Evolutionary conservation across 2,113 vertebrate genomes (phyloP), one percentile per base, ranked within the genome.

Genomic region (Neodontobutis hainanensis): DNA sequence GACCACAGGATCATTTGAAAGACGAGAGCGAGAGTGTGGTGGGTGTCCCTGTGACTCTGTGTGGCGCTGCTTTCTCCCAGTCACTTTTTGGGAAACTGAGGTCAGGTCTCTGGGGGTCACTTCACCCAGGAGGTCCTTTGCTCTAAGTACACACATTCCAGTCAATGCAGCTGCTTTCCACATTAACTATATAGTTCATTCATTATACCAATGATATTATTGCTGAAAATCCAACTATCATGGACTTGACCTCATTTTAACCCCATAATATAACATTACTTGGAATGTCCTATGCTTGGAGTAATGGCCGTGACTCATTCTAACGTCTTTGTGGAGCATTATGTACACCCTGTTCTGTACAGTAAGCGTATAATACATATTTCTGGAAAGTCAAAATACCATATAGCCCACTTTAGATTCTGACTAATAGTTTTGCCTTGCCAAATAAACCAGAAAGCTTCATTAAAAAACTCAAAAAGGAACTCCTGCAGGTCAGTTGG

Each of bases 41-140:
- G 48, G 51, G 56, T 60, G 65, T 78, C 67, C 52, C 48, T n/a
- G 56, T 36, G 35, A 46, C 35, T 45, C 45, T 49, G 11, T 70
- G 65, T 47, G 52, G 5, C 44, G 35, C 45, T 55, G 36, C 32
- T 48, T 61, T 59, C 42, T 44, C 57, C 35, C 15, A 32, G 58
- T 72, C 43, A 32, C 36, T 59, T 15, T 53, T 59, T 35, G 47
- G 8, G 3, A 5, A 40, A 12, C 5, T 56, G 36, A 61, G 77
- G 74, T 82, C 75, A 85, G 11, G 62, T 78, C 65, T 69, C 67
- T 49, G 11, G 61, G 38, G 69, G 73, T 78, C 71, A 85, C 10
- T 64, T 82, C 65, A 71, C 65, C 42, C 53, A 75, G 73, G 70
- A 79, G 77, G 70, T 84, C 62, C 46, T 5, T 63, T 15, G n/a